phyloP scores from a whole-genome alignment of 2,888 invertebrate species.

The Camponotus fellah region DNA sequence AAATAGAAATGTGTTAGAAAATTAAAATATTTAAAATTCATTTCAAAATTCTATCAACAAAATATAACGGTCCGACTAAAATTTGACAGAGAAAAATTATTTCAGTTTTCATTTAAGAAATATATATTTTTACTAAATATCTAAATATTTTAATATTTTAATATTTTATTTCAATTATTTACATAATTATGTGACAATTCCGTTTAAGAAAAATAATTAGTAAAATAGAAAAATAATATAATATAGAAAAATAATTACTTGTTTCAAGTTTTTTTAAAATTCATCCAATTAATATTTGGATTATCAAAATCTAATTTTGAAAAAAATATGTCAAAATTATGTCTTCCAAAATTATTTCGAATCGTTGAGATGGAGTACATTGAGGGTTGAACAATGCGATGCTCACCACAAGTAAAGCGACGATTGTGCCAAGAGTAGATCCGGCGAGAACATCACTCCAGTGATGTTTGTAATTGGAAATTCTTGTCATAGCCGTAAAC shows the following conservation, averaged over 20 bases:
- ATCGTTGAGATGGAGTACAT: background rate
- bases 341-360: background rate
- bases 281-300: background rate
- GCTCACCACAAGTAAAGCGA: slow-evolving; percentile 91
- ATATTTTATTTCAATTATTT: background rate
- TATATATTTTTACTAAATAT: background rate
- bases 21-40: too few species aligned
- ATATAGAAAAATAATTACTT: background rate
- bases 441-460: slow-evolving; percentile 98
- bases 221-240: background rate
- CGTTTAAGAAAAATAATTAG: too few species aligned
- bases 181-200: background rate
- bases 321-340: background rate
- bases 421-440: slow-evolving; percentile 89
- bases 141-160: background rate
- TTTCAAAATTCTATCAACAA: too few species aligned
- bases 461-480: slow-evolving; percentile 99
- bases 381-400: background rate
- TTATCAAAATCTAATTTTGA: background rate
- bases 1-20: too few species aligned
- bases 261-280: background rate
- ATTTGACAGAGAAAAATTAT: background rate
- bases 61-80: background rate
- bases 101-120: background rate
- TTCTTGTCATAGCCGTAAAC: slow-evolving; percentile 95